Evolutionary conservation across 1,140 invertebrate species (phyloP), one percentile per base, ranked within the genome.

Genomic region (Antheraea pernyi): DNA sequence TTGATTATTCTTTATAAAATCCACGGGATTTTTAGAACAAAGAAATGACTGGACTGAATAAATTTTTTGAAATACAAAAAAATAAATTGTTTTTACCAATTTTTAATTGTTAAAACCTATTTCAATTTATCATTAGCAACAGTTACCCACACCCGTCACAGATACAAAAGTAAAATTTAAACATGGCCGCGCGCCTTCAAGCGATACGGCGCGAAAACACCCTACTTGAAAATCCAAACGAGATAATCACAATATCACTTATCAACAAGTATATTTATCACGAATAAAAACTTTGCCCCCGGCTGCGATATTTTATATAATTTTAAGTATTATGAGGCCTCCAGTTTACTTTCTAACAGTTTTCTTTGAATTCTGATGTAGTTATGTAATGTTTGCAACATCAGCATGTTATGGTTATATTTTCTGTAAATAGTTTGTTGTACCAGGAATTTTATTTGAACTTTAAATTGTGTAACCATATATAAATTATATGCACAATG

Each of bases 171-270:
- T 16, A 59, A 66, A 0, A 22, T 11, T 64, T 59, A 60, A 82
- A 82, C 69, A 80, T 77, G 87, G 81, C 87, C 89, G 89, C 85
- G 88, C 88, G 86, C 88, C 86, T 67, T 68, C 77, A 86, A 88
- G 87, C 86, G 80, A 78, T 9, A 19, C 83, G 84, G 76, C 77
- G 76, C 71, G 19, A 68, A 72, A 18, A 37, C 85, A 79, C 82
- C 77, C 79, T 86, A 89, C 82, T 77, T 76, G 72, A 69, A 79
- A 61, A 36, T 30, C 19, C 60, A 83, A 83, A 82, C 74, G 71
- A 75, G 74, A 75, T 77, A 81, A 82, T 64, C 60, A 70, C 69
- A 73, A 64, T 67, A 39, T 46, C 19, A 48, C 42, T 63, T 67
- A 66, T 70, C 68, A 73, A 64, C 61, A 69, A 69, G 68, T 64